phyloP scores from a whole-genome alignment of 2,888 invertebrate species.

The Hypercompe scribonia region DNA sequence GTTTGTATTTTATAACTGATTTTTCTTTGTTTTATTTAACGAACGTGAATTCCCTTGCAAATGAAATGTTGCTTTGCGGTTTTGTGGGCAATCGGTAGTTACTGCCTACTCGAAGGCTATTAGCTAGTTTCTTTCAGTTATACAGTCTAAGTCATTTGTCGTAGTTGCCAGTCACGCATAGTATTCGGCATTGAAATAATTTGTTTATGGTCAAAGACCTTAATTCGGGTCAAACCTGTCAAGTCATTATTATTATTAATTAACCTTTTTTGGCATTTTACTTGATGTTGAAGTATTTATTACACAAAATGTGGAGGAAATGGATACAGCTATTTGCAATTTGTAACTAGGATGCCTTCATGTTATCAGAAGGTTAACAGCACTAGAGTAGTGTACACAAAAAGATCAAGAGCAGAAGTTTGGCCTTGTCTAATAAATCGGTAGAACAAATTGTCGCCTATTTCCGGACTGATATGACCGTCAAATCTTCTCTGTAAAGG shows the following conservation, averaged over 20 bases:
- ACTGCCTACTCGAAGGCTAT: neutral
- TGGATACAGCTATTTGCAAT: neutral
- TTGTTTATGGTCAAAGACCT: constrained; percentile 30
- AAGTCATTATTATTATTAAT: constrained; percentile 15
- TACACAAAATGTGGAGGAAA: neutral
- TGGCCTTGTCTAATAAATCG: too few relatives aligned
- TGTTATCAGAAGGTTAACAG: neutral
- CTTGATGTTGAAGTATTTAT: constrained; percentile 11
- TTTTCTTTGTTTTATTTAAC: neutral
- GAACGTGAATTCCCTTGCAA: neutral
- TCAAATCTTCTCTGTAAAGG: too few relatives aligned
- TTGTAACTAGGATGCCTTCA: neutral
- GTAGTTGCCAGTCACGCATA: constrained; percentile 27
- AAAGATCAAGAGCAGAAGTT: too few relatives aligned
- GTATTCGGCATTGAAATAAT: constrained; percentile 25
- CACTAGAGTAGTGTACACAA: neutral
- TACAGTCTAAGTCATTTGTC: constrained; percentile 20
- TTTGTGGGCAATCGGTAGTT: neutral
- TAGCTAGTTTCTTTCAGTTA: constrained; percentile 3
- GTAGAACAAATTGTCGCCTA: neutral
- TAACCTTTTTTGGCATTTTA: constrained; percentile 13
- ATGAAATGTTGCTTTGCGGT: neutral
- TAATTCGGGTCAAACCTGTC: constrained; percentile 25
- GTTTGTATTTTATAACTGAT: too few relatives aligned
- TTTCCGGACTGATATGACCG: neutral